A percentile compares a stretch with the other conserved stretches of the same genome.
These are phyloP conservation scores for Vulpes ferrilata DNA, from an alignment of 2,113 vertebrate species.

Conservation along the genomic window DNA sequence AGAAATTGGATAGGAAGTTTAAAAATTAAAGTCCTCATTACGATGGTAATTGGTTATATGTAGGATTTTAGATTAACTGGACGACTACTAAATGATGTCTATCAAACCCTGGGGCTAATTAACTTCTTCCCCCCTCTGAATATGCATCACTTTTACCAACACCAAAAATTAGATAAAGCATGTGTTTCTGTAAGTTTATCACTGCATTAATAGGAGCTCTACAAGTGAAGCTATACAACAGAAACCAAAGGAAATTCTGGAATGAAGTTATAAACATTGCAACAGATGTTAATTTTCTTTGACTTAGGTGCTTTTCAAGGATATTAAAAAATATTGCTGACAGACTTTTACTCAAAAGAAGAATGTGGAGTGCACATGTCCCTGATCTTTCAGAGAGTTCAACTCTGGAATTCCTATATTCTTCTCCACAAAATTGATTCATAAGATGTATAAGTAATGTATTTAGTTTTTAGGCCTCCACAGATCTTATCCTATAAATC, in stretches of 20 bases:
- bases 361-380: background rate
- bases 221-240: background rate
- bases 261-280: constrained; percentile 37
- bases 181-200: background rate
- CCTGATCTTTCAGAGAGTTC: constrained; percentile 7
- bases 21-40: constrained; percentile 72
- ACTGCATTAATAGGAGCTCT: constrained; percentile 14
- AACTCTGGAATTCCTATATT: constrained; percentile 9
- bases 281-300: background rate
- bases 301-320: constrained; percentile 5
- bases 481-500: constrained; percentile 3
- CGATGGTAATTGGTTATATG: constrained; percentile 57
- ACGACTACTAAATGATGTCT: constrained; percentile 45
- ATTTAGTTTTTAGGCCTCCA: constrained; percentile 49
- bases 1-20: constrained; percentile 54
- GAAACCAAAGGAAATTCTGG: constrained; percentile 12
- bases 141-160: constrained; percentile 17
- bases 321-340: background rate
- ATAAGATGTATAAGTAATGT: background rate
- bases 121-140: constrained; percentile 2
- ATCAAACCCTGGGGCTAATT: constrained; percentile 56
- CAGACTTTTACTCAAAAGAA: constrained; percentile 15
- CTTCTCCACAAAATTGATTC: constrained; percentile 2
- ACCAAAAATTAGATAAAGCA: constrained; percentile 43
- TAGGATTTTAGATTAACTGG: constrained; percentile 58